phyloP scores from a whole-genome alignment of 2,797 vertebrate species.

The Gallinago nigripennis region DNA sequence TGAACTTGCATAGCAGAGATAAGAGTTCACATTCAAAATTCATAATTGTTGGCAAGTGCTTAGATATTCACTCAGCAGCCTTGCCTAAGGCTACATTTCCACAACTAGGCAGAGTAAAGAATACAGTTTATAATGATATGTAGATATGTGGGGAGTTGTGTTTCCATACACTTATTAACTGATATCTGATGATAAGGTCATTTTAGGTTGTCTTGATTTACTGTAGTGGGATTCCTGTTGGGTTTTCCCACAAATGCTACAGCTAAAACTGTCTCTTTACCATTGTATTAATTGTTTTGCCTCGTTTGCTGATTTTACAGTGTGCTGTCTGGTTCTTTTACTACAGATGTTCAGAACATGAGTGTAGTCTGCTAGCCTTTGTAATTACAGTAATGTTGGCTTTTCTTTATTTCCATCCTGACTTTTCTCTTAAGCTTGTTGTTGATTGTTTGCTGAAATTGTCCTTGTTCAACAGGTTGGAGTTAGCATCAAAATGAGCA shows the following conservation, averaged over 20 bases:
- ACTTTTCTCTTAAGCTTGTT: not conserved
- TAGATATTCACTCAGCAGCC: not conserved
- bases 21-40: not conserved
- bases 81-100: not conserved
- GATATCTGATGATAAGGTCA: not conserved
- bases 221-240: not conserved
- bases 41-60: not conserved
- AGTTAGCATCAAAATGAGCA: slow-evolving; percentile 95
- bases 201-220: not conserved
- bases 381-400: not conserved
- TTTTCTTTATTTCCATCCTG: not conserved
- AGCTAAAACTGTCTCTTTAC: not conserved
- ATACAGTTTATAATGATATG: not conserved
- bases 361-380: not conserved
- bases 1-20: rapidly evolving
- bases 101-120: not conserved
- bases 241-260: not conserved
- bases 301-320: not conserved
- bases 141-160: not conserved
- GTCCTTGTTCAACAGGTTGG: slow-evolving; percentile 83
- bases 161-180: not conserved
- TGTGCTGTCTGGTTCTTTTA: not conserved
- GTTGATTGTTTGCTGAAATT: not conserved
- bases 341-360: not conserved
- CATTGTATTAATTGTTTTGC: not conserved